Evolutionary conservation across 2,797 vertebrate species (phyloP).

Genomic region (Acropternis orthonyx): DNA sequence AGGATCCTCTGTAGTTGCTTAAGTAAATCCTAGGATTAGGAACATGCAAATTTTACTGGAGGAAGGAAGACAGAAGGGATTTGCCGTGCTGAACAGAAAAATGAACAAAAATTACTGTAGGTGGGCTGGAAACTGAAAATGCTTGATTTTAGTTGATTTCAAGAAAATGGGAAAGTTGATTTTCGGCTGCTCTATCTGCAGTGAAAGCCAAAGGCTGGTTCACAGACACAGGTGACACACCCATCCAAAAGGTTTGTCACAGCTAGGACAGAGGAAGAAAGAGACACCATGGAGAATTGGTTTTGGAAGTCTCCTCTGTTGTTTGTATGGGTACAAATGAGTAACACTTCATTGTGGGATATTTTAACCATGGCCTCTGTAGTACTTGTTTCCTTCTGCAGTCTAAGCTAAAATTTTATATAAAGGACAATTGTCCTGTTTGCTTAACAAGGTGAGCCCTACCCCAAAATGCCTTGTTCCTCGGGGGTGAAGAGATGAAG

Average conservation of each 20-base stretch:
- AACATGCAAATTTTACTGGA: neutral
- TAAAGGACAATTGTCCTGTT: neutral
- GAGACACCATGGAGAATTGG: accelerated
- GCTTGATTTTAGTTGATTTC: neutral
- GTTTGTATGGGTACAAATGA: neutral
- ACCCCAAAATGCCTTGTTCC: neutral
- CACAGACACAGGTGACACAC: neutral
- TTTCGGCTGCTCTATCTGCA: neutral
- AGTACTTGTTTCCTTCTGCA: neutral
- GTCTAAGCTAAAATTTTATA: neutral
- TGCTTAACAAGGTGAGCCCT: neutral
- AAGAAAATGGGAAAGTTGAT: neutral
- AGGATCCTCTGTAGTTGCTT: constrained; percentile 34
- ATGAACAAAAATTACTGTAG: neutral
- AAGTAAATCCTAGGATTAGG: constrained; percentile 39
- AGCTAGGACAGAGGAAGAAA: neutral
- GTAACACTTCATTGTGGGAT: neutral
- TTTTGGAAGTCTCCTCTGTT: neutral
- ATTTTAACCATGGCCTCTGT: neutral
- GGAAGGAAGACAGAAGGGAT: neutral
- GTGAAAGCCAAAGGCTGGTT: neutral
- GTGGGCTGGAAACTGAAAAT: neutral
- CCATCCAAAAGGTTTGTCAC: neutral
- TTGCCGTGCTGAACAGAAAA: neutral
- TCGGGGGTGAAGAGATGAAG: neutral